Evolutionary conservation across 2,888 invertebrate genomes (phyloP), one percentile per base, ranked within the genome.

Genomic region (Stegana nigrithorax): DNA sequence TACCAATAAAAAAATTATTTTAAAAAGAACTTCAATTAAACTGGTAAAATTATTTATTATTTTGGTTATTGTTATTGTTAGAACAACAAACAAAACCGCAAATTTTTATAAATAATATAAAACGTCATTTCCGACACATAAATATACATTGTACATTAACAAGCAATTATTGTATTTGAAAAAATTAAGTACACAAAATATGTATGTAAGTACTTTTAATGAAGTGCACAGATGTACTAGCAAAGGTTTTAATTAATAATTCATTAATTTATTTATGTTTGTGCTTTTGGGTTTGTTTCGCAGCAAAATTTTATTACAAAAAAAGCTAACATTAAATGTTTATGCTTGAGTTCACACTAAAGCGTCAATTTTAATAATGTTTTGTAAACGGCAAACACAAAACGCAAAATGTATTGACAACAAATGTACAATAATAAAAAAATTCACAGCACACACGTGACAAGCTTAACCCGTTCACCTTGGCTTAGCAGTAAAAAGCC

Each of bases 111-210:
- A 55, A 45, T 21, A 32, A 25, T n/a, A 29, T 14, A 29, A 10
- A 59, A 59, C 29, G 32, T 59, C 29, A 45, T 59, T 59, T 59
- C 59, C 59, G 59, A 47, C 45, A 59, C 25, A 32, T 55, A 32
- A 36, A 55, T 23, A 23, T 32, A 55, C 7, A n/a, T n/a, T n/a
- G n/a, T 32, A 32, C 53, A 55, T 36, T 32, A 55, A 55, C 36
- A 32, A 14, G 53, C 17, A 32, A 55, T 32, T 36, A 55, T 21
- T 55, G 10, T 50, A 26, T 21, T 50, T 50, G 10, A 32, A 55
- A 29, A 55, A 55, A 36, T 21, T 17, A 12, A 21, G 10, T 21
- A 21, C 7, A 21, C 3, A 45, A n/a, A 7, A 36, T 36, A 36
- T 2, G 14, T 39, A 39, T 39, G 39, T 39, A n/a, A 17, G 17